Conservation (phyloP, 2,113 vertebrate species). For the Geococcyx californianus region DNA sequence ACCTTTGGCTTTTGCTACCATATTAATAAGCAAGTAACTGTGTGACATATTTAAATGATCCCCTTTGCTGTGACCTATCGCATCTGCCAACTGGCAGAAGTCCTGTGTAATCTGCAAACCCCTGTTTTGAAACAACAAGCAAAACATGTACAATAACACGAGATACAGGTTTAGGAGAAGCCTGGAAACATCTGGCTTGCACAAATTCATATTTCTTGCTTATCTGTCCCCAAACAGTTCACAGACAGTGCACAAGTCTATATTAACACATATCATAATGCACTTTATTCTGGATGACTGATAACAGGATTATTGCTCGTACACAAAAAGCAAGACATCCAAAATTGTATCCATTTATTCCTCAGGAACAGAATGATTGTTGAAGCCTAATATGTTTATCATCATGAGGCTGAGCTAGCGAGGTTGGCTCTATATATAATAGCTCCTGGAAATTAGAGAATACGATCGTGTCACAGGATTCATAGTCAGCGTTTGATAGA, state of each 20-base stretch:
- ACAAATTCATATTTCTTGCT: neutral
- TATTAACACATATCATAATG: neutral
- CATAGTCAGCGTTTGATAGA: neutral
- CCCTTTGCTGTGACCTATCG: neutral
- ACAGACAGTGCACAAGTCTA: neutral
- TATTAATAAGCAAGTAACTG: neutral
- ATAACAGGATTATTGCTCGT: slow-evolving; percentile 49
- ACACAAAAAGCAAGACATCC: slow-evolving; percentile 1
- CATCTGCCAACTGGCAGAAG: neutral
- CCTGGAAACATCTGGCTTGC: neutral
- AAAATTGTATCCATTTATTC: neutral
- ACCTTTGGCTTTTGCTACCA: neutral
- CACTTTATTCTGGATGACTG: slow-evolving; percentile 42
- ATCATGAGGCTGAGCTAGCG: neutral
- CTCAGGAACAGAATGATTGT: neutral
- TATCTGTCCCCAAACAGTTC: neutral
- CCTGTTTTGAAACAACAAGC: neutral
- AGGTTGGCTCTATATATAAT: neutral
- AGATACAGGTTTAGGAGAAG: neutral
- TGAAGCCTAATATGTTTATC: neutral
- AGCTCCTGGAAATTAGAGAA: neutral
- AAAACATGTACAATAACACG: neutral
- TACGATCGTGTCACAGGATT: neutral
- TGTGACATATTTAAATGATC: neutral
- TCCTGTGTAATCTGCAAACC: neutral